Base-by-base conservation (phyloP, 1,140 invertebrate species). In the Pygmarrhopalites habei region DNA sequence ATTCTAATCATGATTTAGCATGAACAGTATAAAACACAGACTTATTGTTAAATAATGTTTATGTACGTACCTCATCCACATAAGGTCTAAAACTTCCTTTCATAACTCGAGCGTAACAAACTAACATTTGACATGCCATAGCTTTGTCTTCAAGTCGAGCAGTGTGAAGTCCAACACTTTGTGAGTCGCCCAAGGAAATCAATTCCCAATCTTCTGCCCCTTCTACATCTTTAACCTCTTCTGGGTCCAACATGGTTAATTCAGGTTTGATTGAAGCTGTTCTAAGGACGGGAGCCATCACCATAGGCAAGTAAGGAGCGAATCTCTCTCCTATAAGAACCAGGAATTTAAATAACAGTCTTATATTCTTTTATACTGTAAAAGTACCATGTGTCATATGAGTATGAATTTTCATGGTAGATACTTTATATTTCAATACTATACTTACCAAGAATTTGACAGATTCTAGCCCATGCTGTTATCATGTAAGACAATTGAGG, bases 111-210 rank as follows among this genome's bases (percentile, higher is more conserved):
- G 96, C 96, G 75, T 98, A 99, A 76, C 95, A 98, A 10, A 98
- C 94, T 10, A 99, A 79, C 95, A 99, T 99, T 76, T 97, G 94
- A 75, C 95, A 99, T 0, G 97, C 97, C 1, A 93, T 96, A 0
- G 95, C 93, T 76, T 99, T 99, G 72, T 99, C 96, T 77, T 99
- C 97, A 59, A 99, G 80, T 66, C 85, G 88, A 46, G 89, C 87
- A 32, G 91, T 94, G 72, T 88, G 86, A 43, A 94, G 91, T 46
- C 90, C 91, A 74, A 93, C 92, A 74, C 92, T 94, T 74, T 94
- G 90, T 76, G 95, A 92, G 74, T 99, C 95, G 3, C 95, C 95
- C 4, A 99, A 81, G 15, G 90, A 92, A 23, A 99, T 90, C 77
- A 98, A 98, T 71, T 98, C 92, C 95, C 96, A 99, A 72, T 98